Evolutionary conservation across 2,113 vertebrate species (phyloP), one percentile per base, ranked within the genome.

Genomic region (Phalacrocorax pelagicus): DNA sequence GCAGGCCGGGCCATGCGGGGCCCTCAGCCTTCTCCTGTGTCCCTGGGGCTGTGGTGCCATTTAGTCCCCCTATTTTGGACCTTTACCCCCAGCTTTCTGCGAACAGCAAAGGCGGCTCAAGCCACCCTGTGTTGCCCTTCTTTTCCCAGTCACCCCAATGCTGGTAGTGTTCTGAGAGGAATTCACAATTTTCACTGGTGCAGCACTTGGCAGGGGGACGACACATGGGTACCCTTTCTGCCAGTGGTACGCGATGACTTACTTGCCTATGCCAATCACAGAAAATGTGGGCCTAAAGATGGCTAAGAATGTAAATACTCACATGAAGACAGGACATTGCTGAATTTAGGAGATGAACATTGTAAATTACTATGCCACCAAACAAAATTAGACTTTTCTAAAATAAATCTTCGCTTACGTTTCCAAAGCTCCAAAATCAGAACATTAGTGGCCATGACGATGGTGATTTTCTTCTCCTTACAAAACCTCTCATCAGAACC

Each of bases 281-380:
- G 40, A 91, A 86, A 92, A 74, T 4, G n/a, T 30, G 47, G 57
- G 44, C 65, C 72, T 59, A 13, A 86, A 86, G 80, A 52, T 34
- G 2, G 55, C 42, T 24, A 58, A 66, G 52, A 57, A 90, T 61
- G 62, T 75, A 80, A 91, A 86, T 46, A 52, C 58, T 38, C 40
- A 55, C 51, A n/a, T 15, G 26, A 59, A 74, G 38, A 70, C 63
- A 62, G 2, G 16, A 27, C 79, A 71, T 15, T 52, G 54, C 87
- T 93, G 75, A 85, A 87, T 88, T 75, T 90, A 88, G 90, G 88
- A 49, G 79, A 73, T 77, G 49, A 85, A 38, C 40, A 38, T 88
- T 81, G 61, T 49, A 70, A 65, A 61, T 54, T 30, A 16, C 46
- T 57, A 11, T 59, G 61, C 73, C 92, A 95, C 51, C 80, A 84